Evolutionary conservation across 2,797 vertebrate species (phyloP).

Genomic region (Melanotaenia trifasciata): DNA sequence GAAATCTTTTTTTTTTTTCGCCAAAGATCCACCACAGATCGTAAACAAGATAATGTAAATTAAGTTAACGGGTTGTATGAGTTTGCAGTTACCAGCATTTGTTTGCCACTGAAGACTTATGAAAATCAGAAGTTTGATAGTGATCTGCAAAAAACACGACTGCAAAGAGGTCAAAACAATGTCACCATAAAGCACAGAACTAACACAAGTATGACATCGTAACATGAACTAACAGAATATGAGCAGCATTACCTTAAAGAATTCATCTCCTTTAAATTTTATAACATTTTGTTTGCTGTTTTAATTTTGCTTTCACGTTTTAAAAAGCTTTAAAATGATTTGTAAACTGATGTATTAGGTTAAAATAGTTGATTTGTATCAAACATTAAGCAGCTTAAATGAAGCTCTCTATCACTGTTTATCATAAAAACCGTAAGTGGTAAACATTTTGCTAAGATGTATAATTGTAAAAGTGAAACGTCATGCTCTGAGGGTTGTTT

Average conservation of each 20-base stretch:
- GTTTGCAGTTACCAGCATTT: background rate
- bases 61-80: background rate
- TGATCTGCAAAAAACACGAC: background rate
- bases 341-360: background rate
- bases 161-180: background rate
- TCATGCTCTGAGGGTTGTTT: background rate
- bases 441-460: background rate
- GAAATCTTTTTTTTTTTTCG: background rate
- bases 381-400: conserved; percentile 7
- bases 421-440: background rate
- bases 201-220: background rate
- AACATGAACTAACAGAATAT: background rate
- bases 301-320: background rate
- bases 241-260: background rate
- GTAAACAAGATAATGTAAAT: background rate
- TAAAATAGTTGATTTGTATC: background rate
- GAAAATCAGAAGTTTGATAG: conserved; percentile 18
- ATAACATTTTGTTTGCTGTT: background rate
- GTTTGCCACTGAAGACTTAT: background rate
- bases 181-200: background rate
- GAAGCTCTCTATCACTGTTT: background rate
- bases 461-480: background rate
- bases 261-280: background rate
- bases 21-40: background rate
- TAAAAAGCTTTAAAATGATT: background rate